Evolutionary conservation across 2,888 invertebrate genomes (phyloP).

Genomic region (Neoscelio sp.): DNA sequence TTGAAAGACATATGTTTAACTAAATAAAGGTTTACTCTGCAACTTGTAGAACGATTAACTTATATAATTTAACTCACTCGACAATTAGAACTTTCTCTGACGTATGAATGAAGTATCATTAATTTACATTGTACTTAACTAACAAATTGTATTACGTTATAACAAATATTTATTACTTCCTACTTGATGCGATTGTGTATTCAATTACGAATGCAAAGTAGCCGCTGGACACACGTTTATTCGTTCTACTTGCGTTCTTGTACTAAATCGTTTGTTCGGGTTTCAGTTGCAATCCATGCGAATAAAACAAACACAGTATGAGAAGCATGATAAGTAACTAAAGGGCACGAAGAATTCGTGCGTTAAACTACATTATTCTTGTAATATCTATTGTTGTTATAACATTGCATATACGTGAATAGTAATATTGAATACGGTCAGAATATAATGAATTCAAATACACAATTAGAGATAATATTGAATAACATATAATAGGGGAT

Average conservation of each 20-base stretch:
- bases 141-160: too few species aligned
- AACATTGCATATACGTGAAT: constrained; percentile 12
- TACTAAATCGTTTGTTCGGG: constrained; percentile 42
- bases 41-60: too few species aligned
- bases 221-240: constrained; percentile 23
- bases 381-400: constrained; percentile 38
- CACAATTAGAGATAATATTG: background rate
- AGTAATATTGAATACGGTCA: background rate
- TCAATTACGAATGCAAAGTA: constrained; percentile 2
- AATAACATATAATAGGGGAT: too few species aligned
- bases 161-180: background rate
- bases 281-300: constrained; percentile 12
- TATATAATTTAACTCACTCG: too few species aligned
- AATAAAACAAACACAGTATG: constrained; percentile 18
- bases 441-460: constrained; percentile 32
- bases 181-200: constrained; percentile 10
- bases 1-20: too few species aligned
- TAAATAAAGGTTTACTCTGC: too few species aligned
- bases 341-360: constrained; percentile 42
- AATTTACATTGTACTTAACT: background rate
- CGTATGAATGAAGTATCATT: background rate
- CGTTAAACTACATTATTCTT: constrained; percentile 25
- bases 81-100: too few species aligned
- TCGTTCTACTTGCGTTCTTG: constrained; percentile 28
- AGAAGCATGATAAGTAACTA: constrained; percentile 37